Percentiles rank a stretch among this genome's conserved stretches.
phyloP scores from a whole-genome alignment of 2,113 vertebrate genomes.

The Falco punctatus region DNA sequence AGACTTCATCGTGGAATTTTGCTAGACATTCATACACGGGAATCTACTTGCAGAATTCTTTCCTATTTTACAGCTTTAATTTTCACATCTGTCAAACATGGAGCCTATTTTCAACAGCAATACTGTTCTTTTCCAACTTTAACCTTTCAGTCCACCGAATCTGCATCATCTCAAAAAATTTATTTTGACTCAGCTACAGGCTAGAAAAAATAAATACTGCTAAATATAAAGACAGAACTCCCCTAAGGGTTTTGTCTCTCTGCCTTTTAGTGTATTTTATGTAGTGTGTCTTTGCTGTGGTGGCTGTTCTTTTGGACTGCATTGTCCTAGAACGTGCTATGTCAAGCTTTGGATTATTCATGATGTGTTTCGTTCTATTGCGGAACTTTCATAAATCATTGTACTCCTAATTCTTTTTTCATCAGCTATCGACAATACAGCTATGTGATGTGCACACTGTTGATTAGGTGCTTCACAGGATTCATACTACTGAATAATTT shows the following conservation, averaged over 20 bases:
- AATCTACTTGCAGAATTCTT: background rate
- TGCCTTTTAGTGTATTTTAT: background rate
- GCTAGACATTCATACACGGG: background rate
- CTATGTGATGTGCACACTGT: background rate
- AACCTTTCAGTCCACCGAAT: background rate
- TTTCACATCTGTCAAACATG: background rate
- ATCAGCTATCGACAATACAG: background rate
- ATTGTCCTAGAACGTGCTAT: background rate
- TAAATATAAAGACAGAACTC: background rate
- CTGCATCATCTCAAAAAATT: background rate
- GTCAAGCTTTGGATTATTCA: background rate
- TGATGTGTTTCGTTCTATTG: background rate
- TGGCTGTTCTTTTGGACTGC: background rate
- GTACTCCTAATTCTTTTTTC: background rate
- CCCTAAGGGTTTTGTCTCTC: background rate
- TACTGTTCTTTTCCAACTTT: background rate
- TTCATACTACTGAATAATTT: constrained; percentile 47
- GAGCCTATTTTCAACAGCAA: background rate
- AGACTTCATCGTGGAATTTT: background rate
- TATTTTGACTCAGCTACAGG: background rate
- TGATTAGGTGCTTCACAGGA: constrained; percentile 6
- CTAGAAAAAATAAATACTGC: background rate
- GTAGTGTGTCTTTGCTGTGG: background rate
- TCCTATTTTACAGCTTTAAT: background rate
- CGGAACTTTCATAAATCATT: background rate